A percentile compares a stretch with the other conserved stretches of the same genome.
phyloP scores from a whole-genome alignment of 2,797 vertebrate species.

The Tenualosa ilisha region DNA sequence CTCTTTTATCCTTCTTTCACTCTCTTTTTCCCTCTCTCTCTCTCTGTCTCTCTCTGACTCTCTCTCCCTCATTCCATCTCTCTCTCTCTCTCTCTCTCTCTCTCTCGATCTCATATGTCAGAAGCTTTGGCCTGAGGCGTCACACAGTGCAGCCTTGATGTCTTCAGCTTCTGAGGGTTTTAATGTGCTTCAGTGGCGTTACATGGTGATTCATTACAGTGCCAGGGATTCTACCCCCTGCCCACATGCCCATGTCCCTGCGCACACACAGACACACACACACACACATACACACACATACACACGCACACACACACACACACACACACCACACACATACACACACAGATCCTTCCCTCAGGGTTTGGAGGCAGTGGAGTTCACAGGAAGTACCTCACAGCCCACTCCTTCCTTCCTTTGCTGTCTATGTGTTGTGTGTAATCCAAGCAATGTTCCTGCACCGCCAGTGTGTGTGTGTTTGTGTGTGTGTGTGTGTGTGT shows the following conservation, averaged over 20 bases:
- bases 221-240: neutral
- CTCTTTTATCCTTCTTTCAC: neutral
- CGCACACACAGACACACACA: neutral
- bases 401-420: neutral
- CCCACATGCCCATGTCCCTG: neutral
- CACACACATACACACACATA: neutral
- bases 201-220: neutral
- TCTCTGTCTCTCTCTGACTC: neutral
- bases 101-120: neutral
- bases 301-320: neutral
- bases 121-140: neutral
- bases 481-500: neutral
- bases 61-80: neutral
- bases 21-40: neutral
- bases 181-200: neutral
- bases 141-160: conserved; percentile 1
- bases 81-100: neutral
- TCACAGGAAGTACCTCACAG: neutral
- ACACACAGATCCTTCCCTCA: neutral
- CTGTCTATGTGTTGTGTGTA: neutral
- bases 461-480: neutral
- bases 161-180: neutral
- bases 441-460: neutral
- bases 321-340: neutral
- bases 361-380: neutral